Conservation (phyloP, 2,797 vertebrate species). For the Botia kubotai region DNA sequence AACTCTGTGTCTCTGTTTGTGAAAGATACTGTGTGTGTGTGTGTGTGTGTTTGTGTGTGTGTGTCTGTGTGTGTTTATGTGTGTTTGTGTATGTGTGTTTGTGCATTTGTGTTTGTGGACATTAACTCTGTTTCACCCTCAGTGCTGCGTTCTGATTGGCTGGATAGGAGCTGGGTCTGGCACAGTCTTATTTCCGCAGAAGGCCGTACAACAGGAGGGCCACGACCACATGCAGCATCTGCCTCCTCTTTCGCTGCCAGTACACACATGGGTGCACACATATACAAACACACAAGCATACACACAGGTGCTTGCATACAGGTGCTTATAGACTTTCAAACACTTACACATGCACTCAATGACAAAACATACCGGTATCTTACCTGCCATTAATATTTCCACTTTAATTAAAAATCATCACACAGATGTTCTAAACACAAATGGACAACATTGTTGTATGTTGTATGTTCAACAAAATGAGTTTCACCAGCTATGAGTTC, state of each 20-base stretch:
- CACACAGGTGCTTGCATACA: constrained; percentile 20
- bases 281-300: constrained; percentile 15
- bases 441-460: neutral
- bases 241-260: constrained; percentile 75
- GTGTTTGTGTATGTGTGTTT: constrained; percentile 20
- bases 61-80: constrained; percentile 41
- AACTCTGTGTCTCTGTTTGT: constrained; percentile 43
- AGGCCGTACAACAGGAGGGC: constrained; percentile 80
- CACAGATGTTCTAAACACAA: neutral
- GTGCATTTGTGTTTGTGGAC: constrained; percentile 62
- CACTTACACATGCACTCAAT: neutral
- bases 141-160: constrained; percentile 74
- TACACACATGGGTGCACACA: constrained; percentile 56
- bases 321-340: constrained; percentile 9
- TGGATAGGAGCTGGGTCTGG: constrained; percentile 77
- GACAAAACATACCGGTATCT: neutral
- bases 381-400: neutral
- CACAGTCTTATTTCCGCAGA: constrained; percentile 79
- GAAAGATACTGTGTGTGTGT: constrained; percentile 31
- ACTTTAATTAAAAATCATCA: neutral
- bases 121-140: constrained; percentile 69
- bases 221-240: constrained; percentile 80
- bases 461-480: neutral
- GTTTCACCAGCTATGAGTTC: no score
- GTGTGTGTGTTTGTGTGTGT: constrained; percentile 43